These are phyloP conservation scores for Apocrypta bakeri DNA, from an alignment of 1,140 invertebrate species.

Conservation along the genomic window DNA sequence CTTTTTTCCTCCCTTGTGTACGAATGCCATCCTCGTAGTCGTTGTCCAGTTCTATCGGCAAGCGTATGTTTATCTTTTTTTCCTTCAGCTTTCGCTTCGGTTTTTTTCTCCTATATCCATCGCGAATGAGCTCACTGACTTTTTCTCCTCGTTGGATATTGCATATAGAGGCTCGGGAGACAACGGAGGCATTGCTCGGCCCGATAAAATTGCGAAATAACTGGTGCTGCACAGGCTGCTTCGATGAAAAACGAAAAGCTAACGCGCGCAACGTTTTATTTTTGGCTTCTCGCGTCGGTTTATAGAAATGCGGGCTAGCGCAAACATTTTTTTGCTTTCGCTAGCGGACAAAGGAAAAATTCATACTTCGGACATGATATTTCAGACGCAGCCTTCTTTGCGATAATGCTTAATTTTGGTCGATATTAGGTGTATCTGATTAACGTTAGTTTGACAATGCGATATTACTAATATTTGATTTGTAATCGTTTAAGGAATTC, in stretches of 20 bases:
- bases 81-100: neutral
- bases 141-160: conserved; percentile 45
- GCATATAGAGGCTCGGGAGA: conserved; percentile 47
- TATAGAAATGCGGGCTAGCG: neutral
- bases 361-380: neutral
- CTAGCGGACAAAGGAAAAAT: neutral
- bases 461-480: too few species aligned
- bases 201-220: conserved; percentile 62
- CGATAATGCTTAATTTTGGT: too few species aligned
- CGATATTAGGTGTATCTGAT: too few species aligned
- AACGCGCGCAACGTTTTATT: neutral
- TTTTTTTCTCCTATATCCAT: neutral
- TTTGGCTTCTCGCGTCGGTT: neutral
- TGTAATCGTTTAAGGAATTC: too few species aligned
- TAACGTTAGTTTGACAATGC: too few species aligned
- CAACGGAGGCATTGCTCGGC: conserved; percentile 7
- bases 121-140: neutral
- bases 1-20: conserved; percentile 34
- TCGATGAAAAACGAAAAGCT: conserved; percentile 33
- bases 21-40: neutral
- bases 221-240: conserved; percentile 1
- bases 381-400: too few species aligned
- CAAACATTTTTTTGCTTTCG: too few species aligned
- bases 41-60: neutral
- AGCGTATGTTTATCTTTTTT: conserved; percentile 24